Percentiles rank a stretch among this genome's conserved stretches.
Conservation (phyloP, 2,113 vertebrate genomes). For the Fregetta grallaria region DNA sequence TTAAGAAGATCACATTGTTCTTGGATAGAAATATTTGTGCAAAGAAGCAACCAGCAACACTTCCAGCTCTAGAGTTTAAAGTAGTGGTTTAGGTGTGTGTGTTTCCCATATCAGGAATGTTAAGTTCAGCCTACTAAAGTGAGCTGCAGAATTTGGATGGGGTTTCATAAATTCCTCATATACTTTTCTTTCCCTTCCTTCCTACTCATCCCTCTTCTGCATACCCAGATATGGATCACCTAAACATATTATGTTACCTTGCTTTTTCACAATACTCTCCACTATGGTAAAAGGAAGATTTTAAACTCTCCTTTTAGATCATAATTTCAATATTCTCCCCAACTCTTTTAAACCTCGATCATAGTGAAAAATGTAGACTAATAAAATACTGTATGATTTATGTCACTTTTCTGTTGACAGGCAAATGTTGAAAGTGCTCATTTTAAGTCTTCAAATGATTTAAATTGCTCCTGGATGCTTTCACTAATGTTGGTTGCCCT, state of each 20-base stretch:
- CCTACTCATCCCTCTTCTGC: background rate
- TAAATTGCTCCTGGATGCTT: background rate
- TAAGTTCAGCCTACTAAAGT: background rate
- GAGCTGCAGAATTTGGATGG: background rate
- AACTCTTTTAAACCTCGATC: background rate
- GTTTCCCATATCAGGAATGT: background rate
- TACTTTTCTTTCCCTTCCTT: background rate
- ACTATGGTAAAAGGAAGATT: background rate
- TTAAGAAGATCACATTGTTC: background rate
- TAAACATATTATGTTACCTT: background rate
- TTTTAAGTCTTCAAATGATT: background rate
- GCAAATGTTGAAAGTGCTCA: background rate
- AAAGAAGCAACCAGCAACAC: background rate
- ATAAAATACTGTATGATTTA: background rate
- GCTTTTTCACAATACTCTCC: background rate
- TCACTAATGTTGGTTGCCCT: background rate
- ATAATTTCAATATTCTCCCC: background rate
- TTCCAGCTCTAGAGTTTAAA: background rate
- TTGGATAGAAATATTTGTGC: background rate
- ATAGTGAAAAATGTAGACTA: background rate
- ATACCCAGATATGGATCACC: background rate
- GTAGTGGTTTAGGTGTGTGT: background rate
- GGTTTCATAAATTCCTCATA: background rate
- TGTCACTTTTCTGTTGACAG: background rate
- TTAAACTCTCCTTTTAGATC: background rate